Conservation (phyloP, 2,113 vertebrate species). For the Ptyas mucosa region DNA sequence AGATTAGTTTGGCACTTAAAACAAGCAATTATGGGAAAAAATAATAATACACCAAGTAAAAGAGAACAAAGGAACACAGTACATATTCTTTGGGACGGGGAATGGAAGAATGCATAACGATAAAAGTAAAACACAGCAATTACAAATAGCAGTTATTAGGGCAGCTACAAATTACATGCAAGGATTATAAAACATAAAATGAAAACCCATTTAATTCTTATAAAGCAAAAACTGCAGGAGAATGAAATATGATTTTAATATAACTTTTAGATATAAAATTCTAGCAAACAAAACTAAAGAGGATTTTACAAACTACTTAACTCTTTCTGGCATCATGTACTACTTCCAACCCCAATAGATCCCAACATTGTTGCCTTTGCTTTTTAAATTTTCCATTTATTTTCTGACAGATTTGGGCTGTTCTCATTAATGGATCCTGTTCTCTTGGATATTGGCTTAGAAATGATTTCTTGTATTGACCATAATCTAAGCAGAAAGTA, state of each 20-base stretch:
- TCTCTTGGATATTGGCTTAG: neutral
- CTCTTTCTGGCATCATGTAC: neutral
- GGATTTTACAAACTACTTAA: neutral
- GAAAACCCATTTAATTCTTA: neutral
- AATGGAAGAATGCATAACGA: neutral
- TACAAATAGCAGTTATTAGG: neutral
- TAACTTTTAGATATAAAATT: neutral
- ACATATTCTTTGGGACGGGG: neutral
- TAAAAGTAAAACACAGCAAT: neutral
- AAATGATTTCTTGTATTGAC: neutral
- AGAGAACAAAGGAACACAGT: neutral
- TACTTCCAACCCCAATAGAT: neutral
- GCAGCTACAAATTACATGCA: neutral
- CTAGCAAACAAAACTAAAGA: neutral
- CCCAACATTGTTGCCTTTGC: neutral
- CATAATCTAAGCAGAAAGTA: neutral
- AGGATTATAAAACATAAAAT: neutral
- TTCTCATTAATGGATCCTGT: neutral
- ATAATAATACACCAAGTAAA: neutral
- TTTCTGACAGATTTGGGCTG: neutral
- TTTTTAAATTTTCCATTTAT: neutral
- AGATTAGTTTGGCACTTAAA: neutral
- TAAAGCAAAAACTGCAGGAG: neutral
- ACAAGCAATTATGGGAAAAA: neutral
- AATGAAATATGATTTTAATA: neutral